These are phyloP conservation scores for Oreochromis grahami DNA, from an alignment of 2,797 vertebrate species.

Conservation along the genomic window DNA sequence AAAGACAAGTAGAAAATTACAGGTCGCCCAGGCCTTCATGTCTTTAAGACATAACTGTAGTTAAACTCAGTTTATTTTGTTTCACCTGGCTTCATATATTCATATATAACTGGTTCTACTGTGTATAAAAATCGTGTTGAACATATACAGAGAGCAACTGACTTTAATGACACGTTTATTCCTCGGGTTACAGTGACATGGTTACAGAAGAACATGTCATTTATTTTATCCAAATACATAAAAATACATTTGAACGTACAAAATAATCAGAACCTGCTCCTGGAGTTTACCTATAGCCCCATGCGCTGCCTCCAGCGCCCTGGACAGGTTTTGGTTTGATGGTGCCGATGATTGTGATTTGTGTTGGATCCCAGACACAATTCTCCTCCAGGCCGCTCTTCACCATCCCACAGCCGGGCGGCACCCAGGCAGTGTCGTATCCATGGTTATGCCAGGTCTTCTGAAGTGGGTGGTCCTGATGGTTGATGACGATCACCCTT, in stretches of 20 bases:
- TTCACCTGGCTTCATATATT: too few relatives aligned
- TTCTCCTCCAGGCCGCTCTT: constrained; percentile 47
- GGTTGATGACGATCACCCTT: constrained; percentile 47
- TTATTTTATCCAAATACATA: not conserved
- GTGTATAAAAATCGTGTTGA: too few relatives aligned
- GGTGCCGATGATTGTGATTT: not conserved
- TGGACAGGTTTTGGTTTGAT: not conserved
- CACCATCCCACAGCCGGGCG: constrained; percentile 58
- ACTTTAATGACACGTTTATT: not conserved
- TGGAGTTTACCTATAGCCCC: not conserved
- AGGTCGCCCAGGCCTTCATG: not conserved
- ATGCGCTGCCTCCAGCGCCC: rapidly evolving
- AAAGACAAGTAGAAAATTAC: not conserved
- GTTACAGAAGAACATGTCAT: not conserved
- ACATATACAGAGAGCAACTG: not conserved
- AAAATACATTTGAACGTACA: not conserved
- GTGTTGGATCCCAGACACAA: constrained; percentile 65
- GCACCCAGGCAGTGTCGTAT: constrained; percentile 69
- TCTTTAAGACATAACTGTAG: not conserved
- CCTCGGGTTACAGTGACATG: not conserved
- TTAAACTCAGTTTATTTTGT: too few relatives aligned
- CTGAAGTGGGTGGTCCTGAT: constrained; percentile 18
- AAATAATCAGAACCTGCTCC: not conserved
- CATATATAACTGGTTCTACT: too few relatives aligned
- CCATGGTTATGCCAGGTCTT: constrained; percentile 24